Evolutionary conservation across 2,888 invertebrate species (phyloP).

Genomic region (Sisyra nigra): DNA sequence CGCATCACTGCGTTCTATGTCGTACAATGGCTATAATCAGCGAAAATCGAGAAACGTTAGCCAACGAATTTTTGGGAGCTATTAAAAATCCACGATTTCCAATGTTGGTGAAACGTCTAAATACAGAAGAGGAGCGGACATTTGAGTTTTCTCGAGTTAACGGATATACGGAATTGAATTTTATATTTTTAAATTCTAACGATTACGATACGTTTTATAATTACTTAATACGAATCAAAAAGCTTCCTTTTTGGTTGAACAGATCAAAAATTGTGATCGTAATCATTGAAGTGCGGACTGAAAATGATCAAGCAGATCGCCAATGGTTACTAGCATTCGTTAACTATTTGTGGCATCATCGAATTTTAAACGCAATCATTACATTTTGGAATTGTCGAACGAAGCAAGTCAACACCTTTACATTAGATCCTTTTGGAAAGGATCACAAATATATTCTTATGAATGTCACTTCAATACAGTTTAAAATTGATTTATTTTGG

Average conservation of each 20-base stretch:
- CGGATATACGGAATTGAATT: constrained; percentile 3
- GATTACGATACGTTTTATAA: background rate
- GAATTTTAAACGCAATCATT: constrained; percentile 1
- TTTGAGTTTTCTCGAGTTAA: background rate
- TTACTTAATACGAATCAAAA: background rate
- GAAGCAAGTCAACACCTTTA: background rate
- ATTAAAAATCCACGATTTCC: no score
- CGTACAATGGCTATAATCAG: no score
- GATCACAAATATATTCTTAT: background rate
- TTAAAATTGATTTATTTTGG: constrained; percentile 18
- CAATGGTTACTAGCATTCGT: background rate
- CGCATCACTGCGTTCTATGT: no score
- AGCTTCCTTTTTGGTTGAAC: constrained; percentile 1
- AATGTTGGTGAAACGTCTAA: no score
- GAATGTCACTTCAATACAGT: background rate
- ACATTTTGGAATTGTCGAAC: background rate
- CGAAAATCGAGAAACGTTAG: no score
- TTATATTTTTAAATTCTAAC: background rate
- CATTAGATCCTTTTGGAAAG: constrained; percentile 2
- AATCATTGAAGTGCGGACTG: background rate
- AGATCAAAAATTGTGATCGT: background rate
- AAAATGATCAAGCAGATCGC: background rate
- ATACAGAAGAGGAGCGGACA: no score
- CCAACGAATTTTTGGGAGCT: no score
- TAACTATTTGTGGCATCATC: background rate